phyloP scores from a whole-genome alignment of 2,113 vertebrate genomes.

The Junco hyemalis region DNA sequence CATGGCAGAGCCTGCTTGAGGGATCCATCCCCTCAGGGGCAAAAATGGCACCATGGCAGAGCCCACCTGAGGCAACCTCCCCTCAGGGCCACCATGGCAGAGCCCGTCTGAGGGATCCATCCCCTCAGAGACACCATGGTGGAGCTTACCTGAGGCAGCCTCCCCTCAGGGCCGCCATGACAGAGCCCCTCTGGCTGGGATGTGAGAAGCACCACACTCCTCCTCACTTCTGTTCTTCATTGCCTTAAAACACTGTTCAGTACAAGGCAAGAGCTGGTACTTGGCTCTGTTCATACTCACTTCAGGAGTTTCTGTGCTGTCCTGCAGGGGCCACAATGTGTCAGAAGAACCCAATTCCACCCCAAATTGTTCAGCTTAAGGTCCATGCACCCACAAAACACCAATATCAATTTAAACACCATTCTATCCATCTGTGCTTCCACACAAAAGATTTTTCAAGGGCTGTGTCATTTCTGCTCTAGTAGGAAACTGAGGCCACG shows the following conservation, averaged over 20 bases:
- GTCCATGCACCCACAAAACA: accelerated
- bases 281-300: accelerated
- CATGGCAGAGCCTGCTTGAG: not conserved
- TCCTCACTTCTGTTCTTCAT: accelerated
- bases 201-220: accelerated
- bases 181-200: accelerated
- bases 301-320: accelerated
- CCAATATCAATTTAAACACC: accelerated
- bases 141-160: accelerated
- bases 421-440: accelerated
- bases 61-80: too few relatives aligned
- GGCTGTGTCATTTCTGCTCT: accelerated
- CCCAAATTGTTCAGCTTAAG: not conserved
- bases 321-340: accelerated
- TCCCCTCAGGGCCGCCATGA: accelerated
- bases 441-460: not conserved
- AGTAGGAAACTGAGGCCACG: accelerated
- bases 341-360: accelerated
- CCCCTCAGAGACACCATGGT: accelerated
- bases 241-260: accelerated
- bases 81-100: too few relatives aligned
- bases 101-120: not conserved
- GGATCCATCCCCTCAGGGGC: accelerated
- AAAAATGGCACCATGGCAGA: too few relatives aligned
- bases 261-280: accelerated